Conservation (phyloP, 1,140 invertebrate genomes). For the Dryas iulia region DNA sequence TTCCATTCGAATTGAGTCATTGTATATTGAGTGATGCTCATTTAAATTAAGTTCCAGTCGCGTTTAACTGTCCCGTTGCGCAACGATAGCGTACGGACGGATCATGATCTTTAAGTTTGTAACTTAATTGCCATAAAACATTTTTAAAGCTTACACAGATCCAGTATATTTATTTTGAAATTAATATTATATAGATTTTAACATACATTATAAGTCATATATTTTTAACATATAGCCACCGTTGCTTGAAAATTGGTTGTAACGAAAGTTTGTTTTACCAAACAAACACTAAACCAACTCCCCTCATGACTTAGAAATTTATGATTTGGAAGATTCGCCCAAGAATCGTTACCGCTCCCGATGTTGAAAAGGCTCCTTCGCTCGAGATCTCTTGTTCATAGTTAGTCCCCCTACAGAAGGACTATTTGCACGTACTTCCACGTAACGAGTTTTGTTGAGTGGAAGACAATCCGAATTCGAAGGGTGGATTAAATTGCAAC, state of each 20-base stretch:
- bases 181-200: background rate
- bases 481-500: background rate
- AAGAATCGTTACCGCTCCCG: constrained; percentile 18
- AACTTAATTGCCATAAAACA: no score
- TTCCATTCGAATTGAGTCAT: no score
- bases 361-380: constrained; percentile 9
- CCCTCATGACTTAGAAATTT: constrained; percentile 9
- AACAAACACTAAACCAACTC: background rate
- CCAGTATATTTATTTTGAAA: no score
- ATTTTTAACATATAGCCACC: no score
- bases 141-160: no score
- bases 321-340: constrained; percentile 13
- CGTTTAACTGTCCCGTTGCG: no score
- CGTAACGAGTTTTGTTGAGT: constrained; percentile 21
- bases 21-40: no score
- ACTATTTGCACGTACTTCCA: constrained; percentile 12
- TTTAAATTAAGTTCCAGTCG: no score
- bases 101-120: no score
- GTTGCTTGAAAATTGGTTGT: background rate
- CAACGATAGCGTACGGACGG: no score
- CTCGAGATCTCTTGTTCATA: constrained; percentile 15
- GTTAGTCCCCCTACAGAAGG: constrained; percentile 7
- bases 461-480: constrained; percentile 19
- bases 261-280: background rate
- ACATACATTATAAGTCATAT: no score